Conservation (phyloP, 2,888 invertebrate genomes). For the Diarsia rubi region DNA sequence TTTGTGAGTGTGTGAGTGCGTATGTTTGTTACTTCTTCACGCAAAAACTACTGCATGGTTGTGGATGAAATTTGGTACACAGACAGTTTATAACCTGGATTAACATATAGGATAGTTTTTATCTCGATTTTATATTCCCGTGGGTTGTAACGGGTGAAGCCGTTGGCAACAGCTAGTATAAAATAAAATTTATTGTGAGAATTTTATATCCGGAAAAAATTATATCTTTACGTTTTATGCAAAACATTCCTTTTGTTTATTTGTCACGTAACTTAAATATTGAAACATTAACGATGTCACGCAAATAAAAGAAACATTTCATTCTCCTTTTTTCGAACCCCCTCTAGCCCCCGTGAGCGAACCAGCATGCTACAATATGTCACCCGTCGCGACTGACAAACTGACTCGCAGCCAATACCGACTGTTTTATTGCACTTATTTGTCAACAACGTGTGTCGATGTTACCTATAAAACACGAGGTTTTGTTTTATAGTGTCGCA, state of each 20-base stretch:
- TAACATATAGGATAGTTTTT: too few relatives aligned
- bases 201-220: background rate
- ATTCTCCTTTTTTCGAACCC: background rate
- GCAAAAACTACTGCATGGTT: too few relatives aligned
- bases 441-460: conserved; percentile 69
- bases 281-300: background rate
- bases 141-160: too few relatives aligned
- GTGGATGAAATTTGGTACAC: too few relatives aligned
- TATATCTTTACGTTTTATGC: background rate
- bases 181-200: background rate
- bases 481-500: conserved; percentile 9
- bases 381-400: conserved; percentile 77
- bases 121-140: too few relatives aligned
- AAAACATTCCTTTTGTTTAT: background rate
- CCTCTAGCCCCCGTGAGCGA: conserved; percentile 5
- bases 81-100: too few relatives aligned
- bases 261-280: background rate
- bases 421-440: conserved; percentile 84
- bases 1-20: too few relatives aligned
- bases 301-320: background rate
- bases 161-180: too few relatives aligned
- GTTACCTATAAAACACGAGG: background rate
- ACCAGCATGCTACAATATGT: conserved; percentile 67
- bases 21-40: too few relatives aligned
- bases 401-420: conserved; percentile 79